Evolutionary conservation across 92 coral and sea anemone genomes (phyloP).

Genomic region (Zoanthus sociatus): DNA sequence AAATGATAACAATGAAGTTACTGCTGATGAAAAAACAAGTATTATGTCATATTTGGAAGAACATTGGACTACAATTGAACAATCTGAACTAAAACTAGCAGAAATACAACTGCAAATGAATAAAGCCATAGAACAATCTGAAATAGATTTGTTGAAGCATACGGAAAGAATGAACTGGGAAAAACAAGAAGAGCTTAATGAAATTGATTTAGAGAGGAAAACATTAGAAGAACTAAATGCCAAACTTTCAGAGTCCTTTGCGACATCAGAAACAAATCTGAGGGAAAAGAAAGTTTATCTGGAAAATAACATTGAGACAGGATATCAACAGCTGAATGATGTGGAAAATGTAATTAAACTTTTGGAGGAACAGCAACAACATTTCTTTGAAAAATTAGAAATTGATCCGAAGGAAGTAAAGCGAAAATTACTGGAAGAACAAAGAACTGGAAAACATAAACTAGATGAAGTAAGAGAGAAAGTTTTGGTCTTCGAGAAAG

Average conservation of each 20-base stretch:
- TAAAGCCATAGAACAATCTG: slow-evolving; percentile 72
- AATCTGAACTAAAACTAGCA: slow-evolving; percentile 84
- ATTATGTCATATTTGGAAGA: slow-evolving; percentile 74
- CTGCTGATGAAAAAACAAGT: slow-evolving; percentile 64
- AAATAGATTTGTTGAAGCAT: slow-evolving; percentile 65
- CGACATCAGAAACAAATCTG: slow-evolving; percentile 56
- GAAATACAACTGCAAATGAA: slow-evolving; percentile 86
- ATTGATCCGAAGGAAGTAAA: slow-evolving; percentile 58
- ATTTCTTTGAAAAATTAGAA: slow-evolving; percentile 52
- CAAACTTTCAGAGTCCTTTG: slow-evolving; percentile 53
- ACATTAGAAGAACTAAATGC: slow-evolving; percentile 53
- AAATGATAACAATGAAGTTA: slow-evolving; percentile 37
- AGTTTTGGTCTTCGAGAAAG: slow-evolving; percentile 14
- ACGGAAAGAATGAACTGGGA: slow-evolving; percentile 70
- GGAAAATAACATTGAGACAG: slow-evolving; percentile 65
- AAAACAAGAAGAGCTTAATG: slow-evolving; percentile 77
- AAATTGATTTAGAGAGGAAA: slow-evolving; percentile 35
- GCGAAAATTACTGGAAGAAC: slow-evolving; percentile 36
- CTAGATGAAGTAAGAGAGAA: slow-evolving; percentile 26
- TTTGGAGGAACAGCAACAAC: slow-evolving; percentile 65
- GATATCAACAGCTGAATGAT: slow-evolving; percentile 71
- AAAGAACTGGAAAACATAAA: slow-evolving; percentile 33
- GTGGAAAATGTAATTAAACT: slow-evolving; percentile 65
- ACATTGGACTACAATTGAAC: slow-evolving; percentile 86
- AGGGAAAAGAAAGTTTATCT: slow-evolving; percentile 64